These are phyloP conservation scores for Biston betularia DNA, from an alignment of 2,888 invertebrate species.

Conservation along the genomic window DNA sequence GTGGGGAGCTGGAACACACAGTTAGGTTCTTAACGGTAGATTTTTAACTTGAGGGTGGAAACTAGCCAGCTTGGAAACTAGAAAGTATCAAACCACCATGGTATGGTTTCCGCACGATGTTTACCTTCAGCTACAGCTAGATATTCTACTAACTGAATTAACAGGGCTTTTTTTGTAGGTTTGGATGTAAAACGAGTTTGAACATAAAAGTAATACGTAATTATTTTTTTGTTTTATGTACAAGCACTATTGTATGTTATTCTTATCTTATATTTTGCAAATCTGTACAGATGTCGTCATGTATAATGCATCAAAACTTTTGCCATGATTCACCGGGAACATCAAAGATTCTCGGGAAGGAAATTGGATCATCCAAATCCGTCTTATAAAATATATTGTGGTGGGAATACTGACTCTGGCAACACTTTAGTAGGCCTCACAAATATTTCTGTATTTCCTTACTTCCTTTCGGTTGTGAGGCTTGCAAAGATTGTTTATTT, in stretches of 20 bases:
- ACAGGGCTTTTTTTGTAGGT: too few species aligned
- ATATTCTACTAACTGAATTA: too few species aligned
- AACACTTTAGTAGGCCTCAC: conserved; percentile 30
- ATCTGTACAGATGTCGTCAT: conserved; percentile 38
- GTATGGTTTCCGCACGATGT: too few species aligned
- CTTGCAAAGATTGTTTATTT: conserved; percentile 24
- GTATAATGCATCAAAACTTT: conserved; percentile 52
- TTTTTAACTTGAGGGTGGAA: too few species aligned
- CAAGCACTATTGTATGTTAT: background rate
- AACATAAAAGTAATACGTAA: too few species aligned
- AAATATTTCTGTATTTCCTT: conserved; percentile 21
- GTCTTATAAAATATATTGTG: conserved; percentile 44
- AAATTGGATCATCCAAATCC: conserved; percentile 53
- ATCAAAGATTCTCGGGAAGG: conserved; percentile 48
- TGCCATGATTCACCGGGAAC: conserved; percentile 49
- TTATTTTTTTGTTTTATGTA: too few species aligned
- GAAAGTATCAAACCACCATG: too few species aligned
- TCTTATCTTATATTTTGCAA: conserved; percentile 11
- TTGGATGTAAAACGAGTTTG: too few species aligned
- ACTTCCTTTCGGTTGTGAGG: conserved; percentile 12
- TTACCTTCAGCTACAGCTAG: too few species aligned
- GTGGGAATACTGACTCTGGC: conserved; percentile 30
- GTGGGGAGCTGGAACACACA: too few species aligned
- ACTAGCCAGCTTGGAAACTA: too few species aligned
- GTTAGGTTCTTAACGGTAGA: too few species aligned